Evolutionary conservation across 2,888 invertebrate species (phyloP).

Genomic region (Epinotia demarniana): DNA sequence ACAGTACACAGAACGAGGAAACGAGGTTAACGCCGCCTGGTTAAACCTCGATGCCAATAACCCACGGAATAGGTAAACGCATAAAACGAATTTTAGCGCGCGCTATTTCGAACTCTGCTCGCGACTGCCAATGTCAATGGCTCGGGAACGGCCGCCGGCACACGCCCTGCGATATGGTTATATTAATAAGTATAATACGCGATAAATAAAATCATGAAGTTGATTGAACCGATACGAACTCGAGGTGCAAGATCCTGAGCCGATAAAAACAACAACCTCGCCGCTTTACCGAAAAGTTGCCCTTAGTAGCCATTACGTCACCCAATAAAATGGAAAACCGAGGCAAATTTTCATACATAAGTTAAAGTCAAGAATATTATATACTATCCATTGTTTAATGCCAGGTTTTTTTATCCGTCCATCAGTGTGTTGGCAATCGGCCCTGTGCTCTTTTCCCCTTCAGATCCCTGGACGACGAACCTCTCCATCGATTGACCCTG

Average conservation of each 20-base stretch:
- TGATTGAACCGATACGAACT: conserved; percentile 63
- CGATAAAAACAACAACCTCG: conserved; percentile 15
- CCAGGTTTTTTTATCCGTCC: no score
- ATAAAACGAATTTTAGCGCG: conserved; percentile 57
- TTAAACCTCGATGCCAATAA: conserved; percentile 54
- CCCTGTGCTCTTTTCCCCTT: no score
- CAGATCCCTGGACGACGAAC: no score
- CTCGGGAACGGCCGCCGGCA: conserved; percentile 64
- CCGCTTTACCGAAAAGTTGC: background rate
- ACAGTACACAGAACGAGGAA: conserved; percentile 15
- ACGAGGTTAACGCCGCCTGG: conserved; percentile 45
- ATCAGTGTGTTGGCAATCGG: no score
- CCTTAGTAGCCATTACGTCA: no score
- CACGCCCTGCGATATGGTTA: conserved; percentile 50
- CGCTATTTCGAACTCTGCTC: conserved; percentile 66
- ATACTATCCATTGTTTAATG: no score
- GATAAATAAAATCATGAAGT: conserved; percentile 68
- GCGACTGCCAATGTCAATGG: conserved; percentile 76
- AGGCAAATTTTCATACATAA: no score
- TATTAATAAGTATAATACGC: conserved; percentile 44
- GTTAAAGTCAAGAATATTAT: no score
- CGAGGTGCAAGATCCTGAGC: conserved; percentile 25
- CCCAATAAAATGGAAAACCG: no score
- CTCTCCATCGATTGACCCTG: no score
- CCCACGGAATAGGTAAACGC: conserved; percentile 50